Evolutionary conservation across 2,888 invertebrate genomes (phyloP).

Genomic region (Sinotaia quadrata): DNA sequence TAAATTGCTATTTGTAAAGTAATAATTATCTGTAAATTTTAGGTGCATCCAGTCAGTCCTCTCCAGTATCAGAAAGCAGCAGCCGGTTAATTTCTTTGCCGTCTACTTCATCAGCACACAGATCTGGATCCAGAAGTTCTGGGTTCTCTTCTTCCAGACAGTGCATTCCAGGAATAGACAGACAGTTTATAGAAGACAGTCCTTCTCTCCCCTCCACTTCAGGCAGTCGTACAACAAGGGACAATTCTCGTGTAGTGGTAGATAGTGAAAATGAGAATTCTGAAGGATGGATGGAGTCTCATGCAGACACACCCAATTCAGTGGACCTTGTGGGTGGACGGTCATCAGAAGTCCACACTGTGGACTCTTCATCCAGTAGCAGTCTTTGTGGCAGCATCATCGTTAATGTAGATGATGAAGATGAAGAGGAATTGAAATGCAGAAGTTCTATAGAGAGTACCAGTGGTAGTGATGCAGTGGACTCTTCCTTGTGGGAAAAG

Average conservation of each 20-base stretch:
- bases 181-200: background rate
- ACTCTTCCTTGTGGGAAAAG: background rate
- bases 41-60: no score
- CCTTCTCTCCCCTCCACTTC: constrained; percentile 15
- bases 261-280: constrained; percentile 24
- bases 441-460: background rate
- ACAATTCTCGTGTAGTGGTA: background rate
- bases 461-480: background rate
- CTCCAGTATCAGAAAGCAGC: no score
- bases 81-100: no score
- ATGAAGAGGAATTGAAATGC: background rate
- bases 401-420: constrained; percentile 11
- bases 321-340: constrained; percentile 22
- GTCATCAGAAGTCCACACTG: constrained; percentile 17
- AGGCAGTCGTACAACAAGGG: background rate
- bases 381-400: constrained; percentile 9
- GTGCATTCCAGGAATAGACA: background rate
- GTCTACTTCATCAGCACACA: no score
- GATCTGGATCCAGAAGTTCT: no score
- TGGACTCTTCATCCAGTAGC: constrained; percentile 25
- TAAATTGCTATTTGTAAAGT: no score
- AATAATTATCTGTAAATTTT: no score
- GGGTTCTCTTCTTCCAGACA: background rate
- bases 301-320: constrained; percentile 23
- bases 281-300: constrained; percentile 10